A percentile compares a stretch with the other conserved stretches of the same genome.
Evolutionary conservation across 2,113 vertebrate species (phyloP).

Genomic region (Phoxinus phoxinus): DNA sequence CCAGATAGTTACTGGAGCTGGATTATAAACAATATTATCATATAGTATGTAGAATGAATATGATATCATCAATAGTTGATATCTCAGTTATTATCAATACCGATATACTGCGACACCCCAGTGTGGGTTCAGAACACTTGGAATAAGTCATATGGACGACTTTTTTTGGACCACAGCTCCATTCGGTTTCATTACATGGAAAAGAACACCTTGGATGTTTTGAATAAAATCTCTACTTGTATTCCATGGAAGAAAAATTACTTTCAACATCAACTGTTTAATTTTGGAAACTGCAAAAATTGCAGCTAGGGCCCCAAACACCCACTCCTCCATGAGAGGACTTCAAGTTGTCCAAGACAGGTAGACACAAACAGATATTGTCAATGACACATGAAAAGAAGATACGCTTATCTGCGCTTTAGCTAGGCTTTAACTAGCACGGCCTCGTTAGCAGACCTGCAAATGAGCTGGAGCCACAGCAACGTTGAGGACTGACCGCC

Average conservation of each 20-base stretch:
- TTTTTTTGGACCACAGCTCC: no score
- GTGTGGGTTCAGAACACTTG: no score
- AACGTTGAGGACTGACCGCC: constrained; percentile 51
- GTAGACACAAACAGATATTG: constrained; percentile 73
- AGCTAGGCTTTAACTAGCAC: constrained; percentile 59
- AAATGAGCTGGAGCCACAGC: constrained; percentile 41
- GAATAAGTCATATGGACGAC: no score
- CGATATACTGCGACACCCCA: no score
- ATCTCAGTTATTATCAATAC: no score
- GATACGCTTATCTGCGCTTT: constrained; percentile 72
- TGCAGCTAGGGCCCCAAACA: constrained; percentile 30
- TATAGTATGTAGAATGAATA: no score
- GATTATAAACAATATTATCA: no score
- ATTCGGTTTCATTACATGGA: background rate
- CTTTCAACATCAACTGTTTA: background rate
- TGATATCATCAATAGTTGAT: no score
- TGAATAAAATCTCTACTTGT: background rate
- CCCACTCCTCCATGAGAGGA: constrained; percentile 24
- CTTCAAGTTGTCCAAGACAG: constrained; percentile 65
- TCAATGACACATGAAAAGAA: constrained; percentile 70
- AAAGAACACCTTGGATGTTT: background rate
- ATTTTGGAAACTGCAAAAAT: background rate
- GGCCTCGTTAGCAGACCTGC: constrained; percentile 39
- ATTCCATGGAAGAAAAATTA: background rate
- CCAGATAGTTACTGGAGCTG: background rate